A percentile compares a stretch with the other conserved stretches of the same genome.
phyloP scores from a whole-genome alignment of 2,888 invertebrate genomes.

The Nemotelus nigrinus region DNA sequence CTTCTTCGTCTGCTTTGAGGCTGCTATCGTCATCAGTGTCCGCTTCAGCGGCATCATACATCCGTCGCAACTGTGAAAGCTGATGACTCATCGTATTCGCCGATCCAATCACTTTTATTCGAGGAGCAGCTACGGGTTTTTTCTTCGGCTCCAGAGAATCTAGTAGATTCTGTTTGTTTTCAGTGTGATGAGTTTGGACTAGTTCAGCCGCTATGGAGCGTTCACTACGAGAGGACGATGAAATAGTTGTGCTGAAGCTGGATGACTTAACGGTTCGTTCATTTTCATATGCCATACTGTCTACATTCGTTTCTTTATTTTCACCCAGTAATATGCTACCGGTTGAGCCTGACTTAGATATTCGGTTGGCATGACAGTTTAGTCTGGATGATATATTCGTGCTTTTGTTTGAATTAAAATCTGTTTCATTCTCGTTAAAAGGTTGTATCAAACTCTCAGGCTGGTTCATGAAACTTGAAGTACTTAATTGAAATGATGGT shows the following conservation, averaged over 20 bases:
- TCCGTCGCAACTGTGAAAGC: conserved; percentile 59
- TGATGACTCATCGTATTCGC: conserved; percentile 62
- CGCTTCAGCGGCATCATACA: conserved; percentile 62
- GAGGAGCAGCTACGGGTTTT: conserved; percentile 59
- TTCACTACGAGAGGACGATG: conserved; percentile 24
- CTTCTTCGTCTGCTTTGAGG: conserved; percentile 70
- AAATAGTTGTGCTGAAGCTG: conserved; percentile 21
- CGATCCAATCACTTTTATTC: conserved; percentile 60
- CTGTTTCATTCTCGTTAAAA: background rate
- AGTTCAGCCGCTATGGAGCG: background rate
- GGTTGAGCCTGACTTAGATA: conserved; percentile 39
- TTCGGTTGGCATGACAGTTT: conserved; percentile 37
- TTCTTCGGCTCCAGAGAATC: conserved; percentile 15
- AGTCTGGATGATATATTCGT: conserved; percentile 47
- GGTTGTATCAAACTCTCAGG: background rate
- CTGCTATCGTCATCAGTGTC: conserved; percentile 67
- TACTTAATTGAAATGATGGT: conserved; percentile 62
- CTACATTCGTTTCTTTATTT: too few relatives aligned
- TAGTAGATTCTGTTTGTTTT: background rate
- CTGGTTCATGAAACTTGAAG: conserved; percentile 52
- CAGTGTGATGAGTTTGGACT: background rate
- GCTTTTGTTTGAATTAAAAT: background rate
- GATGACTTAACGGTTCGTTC: conserved; percentile 8
- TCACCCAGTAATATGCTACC: too few relatives aligned
- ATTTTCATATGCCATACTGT: too few relatives aligned